Percentiles rank a stretch among this genome's conserved stretches.
phyloP scores from a whole-genome alignment of 2,888 invertebrate genomes.

The Nomada goodeniana region DNA sequence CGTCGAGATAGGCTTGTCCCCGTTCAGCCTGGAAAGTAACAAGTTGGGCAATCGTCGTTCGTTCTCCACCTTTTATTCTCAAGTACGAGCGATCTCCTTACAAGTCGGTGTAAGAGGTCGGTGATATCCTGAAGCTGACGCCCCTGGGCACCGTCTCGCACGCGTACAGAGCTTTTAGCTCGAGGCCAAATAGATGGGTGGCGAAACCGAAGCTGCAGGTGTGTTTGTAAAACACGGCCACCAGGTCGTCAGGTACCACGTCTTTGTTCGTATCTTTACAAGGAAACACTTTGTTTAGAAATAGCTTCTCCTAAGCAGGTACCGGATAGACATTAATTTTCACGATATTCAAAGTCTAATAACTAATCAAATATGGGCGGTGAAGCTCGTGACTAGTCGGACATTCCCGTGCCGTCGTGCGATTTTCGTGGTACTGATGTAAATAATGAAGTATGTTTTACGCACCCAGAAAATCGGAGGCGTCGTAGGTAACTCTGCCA shows the following conservation, averaged over 20 bases:
- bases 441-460: background rate
- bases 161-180: conserved; percentile 92
- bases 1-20: conserved; percentile 94
- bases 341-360: too few species aligned
- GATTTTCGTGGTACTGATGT: too few species aligned
- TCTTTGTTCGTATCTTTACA: conserved; percentile 94
- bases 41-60: background rate
- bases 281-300: background rate
- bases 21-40: conserved; percentile 87
- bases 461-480: conserved; percentile 91
- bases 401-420: too few species aligned
- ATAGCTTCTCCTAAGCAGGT: too few species aligned
- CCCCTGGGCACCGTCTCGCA: conserved; percentile 91
- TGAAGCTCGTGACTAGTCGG: too few species aligned
- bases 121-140: conserved; percentile 94
- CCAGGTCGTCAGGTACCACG: conserved; percentile 95
- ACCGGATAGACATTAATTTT: too few species aligned
- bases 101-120: conserved; percentile 93
- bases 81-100: conserved; percentile 61
- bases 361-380: too few species aligned
- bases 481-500: conserved; percentile 94
- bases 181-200: conserved; percentile 97
- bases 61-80: background rate
- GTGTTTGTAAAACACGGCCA: conserved; percentile 96
- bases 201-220: conserved; percentile 98